phyloP scores from a whole-genome alignment of 2,113 vertebrate genomes.

The Coptodon rendalli region DNA sequence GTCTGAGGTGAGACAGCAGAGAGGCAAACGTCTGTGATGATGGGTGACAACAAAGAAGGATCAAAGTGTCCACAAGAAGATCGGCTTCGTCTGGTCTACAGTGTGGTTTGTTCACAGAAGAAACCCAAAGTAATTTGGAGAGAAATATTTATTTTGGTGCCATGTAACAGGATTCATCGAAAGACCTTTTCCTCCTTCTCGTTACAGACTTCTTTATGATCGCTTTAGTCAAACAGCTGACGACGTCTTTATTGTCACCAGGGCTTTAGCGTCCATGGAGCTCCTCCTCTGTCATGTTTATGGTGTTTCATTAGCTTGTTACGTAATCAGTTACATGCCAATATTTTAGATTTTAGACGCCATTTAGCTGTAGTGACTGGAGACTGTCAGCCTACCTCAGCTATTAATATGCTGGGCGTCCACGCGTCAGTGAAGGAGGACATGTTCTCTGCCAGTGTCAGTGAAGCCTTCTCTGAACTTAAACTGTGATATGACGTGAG shows the following conservation, averaged over 20 bases:
- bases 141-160: neutral
- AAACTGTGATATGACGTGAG: neutral
- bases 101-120: neutral
- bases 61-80: neutral
- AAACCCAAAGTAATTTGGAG: neutral
- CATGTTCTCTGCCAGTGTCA: neutral
- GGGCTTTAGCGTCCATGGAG: rapidly evolving
- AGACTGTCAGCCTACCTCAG: neutral
- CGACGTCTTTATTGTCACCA: neutral
- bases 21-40: neutral
- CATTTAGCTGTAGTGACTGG: neutral
- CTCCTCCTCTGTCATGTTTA: neutral
- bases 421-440: neutral
- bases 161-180: neutral
- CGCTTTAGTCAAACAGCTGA: neutral
- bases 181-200: neutral
- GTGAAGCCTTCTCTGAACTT: neutral
- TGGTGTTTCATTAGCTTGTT: neutral
- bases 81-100: neutral
- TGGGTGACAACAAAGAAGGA: neutral
- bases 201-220: neutral
- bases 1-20: neutral
- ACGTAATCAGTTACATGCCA: neutral
- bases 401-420: neutral
- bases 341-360: neutral